A percentile compares a stretch with the other conserved stretches of the same genome.
Evolutionary conservation across 2,888 invertebrate species (phyloP).

Genomic region (Agrenia bidenticulata): DNA sequence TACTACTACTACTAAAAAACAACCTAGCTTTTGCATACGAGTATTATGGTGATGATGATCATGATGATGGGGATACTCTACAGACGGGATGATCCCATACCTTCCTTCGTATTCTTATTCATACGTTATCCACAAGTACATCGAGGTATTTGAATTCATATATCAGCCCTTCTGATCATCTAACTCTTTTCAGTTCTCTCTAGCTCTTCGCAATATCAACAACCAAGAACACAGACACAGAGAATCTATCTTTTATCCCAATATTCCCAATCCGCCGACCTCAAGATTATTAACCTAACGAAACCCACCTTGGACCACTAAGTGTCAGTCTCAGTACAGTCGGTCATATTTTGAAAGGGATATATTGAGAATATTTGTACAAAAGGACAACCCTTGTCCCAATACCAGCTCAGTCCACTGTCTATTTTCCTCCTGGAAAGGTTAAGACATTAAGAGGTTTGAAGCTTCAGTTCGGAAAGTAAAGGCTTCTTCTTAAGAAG

Average conservation of each 20-base stretch:
- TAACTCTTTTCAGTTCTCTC: constrained; percentile 8
- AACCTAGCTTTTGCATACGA: neutral
- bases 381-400: constrained; percentile 24
- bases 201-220: neutral
- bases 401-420: constrained; percentile 37
- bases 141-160: neutral
- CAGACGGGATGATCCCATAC: too few species aligned
- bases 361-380: neutral
- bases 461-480: neutral
- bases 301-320: constrained; percentile 1
- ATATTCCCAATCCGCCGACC: too few species aligned
- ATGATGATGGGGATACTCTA: too few species aligned
- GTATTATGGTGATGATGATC: too few species aligned
- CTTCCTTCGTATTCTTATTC: too few species aligned
- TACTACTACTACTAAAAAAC: neutral
- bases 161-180: neutral
- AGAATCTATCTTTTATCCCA: too few species aligned
- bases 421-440: constrained; percentile 30
- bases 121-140: neutral
- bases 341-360: neutral
- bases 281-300: neutral
- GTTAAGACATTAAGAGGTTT: constrained; percentile 6
- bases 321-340: neutral
- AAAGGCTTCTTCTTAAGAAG: neutral
- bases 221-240: neutral